These are phyloP conservation scores for Pimephales promelas DNA, from an alignment of 2,113 vertebrate genomes.

Conservation along the genomic window DNA sequence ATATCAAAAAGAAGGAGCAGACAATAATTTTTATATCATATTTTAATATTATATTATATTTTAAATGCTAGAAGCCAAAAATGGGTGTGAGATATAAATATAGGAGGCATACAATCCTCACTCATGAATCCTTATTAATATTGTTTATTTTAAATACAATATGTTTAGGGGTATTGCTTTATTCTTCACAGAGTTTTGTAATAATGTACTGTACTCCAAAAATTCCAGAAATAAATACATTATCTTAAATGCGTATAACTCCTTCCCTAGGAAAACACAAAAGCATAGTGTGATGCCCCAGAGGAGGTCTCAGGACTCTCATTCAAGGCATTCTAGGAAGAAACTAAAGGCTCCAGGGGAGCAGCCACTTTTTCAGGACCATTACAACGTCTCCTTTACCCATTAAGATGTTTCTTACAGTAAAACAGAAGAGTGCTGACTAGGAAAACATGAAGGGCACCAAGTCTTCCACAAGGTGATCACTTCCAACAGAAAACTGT, in stretches of 20 bases:
- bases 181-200: too few relatives aligned
- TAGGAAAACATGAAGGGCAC: slow-evolving; percentile 60
- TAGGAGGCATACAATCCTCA: neutral
- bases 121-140: neutral
- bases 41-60: neutral
- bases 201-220: neutral
- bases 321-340: neutral
- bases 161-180: neutral
- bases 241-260: neutral
- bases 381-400: neutral
- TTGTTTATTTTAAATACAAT: neutral
- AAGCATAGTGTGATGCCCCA: neutral
- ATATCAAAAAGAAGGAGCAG: too few relatives aligned
- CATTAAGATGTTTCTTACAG: neutral
- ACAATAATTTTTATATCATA: too few relatives aligned
- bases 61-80: neutral
- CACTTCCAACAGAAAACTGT: slow-evolving; percentile 52
- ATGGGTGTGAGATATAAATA: neutral
- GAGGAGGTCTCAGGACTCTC: neutral
- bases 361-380: neutral
- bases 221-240: neutral
- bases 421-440: slow-evolving; percentile 36
- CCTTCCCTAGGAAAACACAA: neutral
- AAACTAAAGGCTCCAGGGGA: neutral
- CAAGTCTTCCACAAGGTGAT: slow-evolving; percentile 59